These are phyloP conservation scores for Tragopan temminckii DNA, from an alignment of 2,797 vertebrate species.

Conservation along the genomic window DNA sequence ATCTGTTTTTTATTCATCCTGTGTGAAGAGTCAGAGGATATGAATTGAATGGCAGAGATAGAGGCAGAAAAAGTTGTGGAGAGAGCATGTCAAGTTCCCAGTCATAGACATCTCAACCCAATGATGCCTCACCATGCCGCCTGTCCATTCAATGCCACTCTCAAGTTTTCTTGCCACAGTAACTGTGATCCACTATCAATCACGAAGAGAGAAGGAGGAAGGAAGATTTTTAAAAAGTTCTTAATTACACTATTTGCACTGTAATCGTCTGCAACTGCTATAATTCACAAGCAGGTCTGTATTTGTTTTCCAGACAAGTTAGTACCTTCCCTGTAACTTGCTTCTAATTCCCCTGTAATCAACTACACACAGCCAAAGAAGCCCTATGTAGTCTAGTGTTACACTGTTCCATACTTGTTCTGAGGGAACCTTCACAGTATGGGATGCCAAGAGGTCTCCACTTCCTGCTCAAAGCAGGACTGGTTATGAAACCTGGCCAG, in stretches of 20 bases:
- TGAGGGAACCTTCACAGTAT: not conserved
- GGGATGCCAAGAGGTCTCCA: not conserved
- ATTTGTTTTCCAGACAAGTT: not conserved
- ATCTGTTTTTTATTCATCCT: not conserved
- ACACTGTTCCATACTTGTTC: no score
- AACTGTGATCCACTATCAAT: not conserved
- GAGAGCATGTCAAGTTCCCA: not conserved
- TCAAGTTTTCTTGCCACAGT: not conserved
- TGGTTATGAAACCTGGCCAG: not conserved
- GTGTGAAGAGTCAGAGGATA: not conserved
- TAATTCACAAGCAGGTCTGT: not conserved
- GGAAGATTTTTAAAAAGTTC: not conserved
- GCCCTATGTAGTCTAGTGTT: not conserved
- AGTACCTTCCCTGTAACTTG: not conserved
- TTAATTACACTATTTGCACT: not conserved
- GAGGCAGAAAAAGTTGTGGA: not conserved
- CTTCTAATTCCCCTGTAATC: not conserved
- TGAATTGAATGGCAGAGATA: accelerated
- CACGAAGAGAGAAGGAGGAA: accelerated
- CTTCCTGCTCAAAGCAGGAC: not conserved
- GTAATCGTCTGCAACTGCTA: not conserved
- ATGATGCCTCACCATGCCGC: not conserved
- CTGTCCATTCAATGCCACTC: not conserved
- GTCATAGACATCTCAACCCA: not conserved
- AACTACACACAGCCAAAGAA: not conserved